Evolutionary conservation across 2,888 invertebrate species (phyloP).

Genomic region (Drepana falcataria): DNA sequence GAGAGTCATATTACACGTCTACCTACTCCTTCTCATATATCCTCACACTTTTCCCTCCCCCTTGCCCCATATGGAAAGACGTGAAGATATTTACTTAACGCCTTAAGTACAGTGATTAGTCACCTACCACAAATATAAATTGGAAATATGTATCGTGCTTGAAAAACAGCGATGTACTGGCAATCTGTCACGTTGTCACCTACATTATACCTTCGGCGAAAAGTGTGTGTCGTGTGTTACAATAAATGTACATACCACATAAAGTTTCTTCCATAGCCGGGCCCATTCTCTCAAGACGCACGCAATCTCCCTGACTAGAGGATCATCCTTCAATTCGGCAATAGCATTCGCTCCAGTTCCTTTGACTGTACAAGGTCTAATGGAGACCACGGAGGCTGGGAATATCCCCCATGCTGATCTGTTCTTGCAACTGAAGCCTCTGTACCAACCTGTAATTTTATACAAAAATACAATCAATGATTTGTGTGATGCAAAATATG

Average conservation of each 20-base stretch:
- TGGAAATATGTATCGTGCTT: no score
- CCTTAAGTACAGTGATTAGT: no score
- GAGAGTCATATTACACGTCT: no score
- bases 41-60: no score
- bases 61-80: background rate
- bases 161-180: no score
- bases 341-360: constrained; percentile 89
- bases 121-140: no score
- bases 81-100: background rate
- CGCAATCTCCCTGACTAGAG: constrained; percentile 93
- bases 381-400: constrained; percentile 84
- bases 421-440: constrained; percentile 89
- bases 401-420: constrained; percentile 75
- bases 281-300: constrained; percentile 96
- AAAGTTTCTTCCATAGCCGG: constrained; percentile 93
- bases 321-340: constrained; percentile 92
- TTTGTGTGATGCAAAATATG: no score
- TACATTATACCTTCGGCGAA: no score
- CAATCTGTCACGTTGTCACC: no score
- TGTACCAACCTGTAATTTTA: constrained; percentile 85
- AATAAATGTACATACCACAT: constrained; percentile 83
- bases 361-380: constrained; percentile 87
- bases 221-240: no score
- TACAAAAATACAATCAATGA: background rate
- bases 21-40: no score